Conservation (phyloP, 2,113 vertebrate species). For the Eleginops maclovinus region DNA sequence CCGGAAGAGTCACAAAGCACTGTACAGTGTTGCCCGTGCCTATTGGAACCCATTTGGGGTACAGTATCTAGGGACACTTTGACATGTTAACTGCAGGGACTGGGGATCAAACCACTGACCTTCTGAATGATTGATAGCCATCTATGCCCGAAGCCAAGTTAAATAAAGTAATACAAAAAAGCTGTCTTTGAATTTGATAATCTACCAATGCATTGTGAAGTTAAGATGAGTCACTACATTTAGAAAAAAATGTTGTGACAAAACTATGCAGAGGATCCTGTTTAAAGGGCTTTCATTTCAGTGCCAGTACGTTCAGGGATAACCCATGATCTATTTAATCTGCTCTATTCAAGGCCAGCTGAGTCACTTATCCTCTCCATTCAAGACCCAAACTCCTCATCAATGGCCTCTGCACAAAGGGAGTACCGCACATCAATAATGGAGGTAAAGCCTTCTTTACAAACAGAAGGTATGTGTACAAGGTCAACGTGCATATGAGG, state of each 20-base stretch:
- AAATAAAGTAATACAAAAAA: not conserved
- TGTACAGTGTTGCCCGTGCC: too few species aligned
- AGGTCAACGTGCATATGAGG: not conserved
- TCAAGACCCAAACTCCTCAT: constrained; percentile 52
- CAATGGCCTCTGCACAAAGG: constrained; percentile 64
- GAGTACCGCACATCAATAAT: constrained; percentile 12
- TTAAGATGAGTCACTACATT: too few species aligned
- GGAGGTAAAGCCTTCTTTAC: constrained; percentile 33
- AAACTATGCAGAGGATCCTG: constrained; percentile 32
- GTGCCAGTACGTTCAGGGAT: constrained; percentile 55
- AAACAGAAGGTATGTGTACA: constrained; percentile 8
- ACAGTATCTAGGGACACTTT: too few species aligned
- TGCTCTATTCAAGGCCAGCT: constrained; percentile 60
- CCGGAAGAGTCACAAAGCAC: too few species aligned
- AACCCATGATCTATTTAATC: constrained; percentile 66
- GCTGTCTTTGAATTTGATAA: not conserved
- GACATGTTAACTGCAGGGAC: too few species aligned
- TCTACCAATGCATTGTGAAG: not conserved
- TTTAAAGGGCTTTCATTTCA: constrained; percentile 57
- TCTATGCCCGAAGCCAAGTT: too few species aligned
- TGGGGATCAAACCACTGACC: too few species aligned
- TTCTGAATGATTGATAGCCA: too few species aligned
- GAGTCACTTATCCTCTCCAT: constrained; percentile 69
- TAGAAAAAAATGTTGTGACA: not conserved
- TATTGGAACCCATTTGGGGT: too few species aligned